Conservation (phyloP, 2,888 invertebrate genomes). For the Stenchaetothrips biformis region DNA sequence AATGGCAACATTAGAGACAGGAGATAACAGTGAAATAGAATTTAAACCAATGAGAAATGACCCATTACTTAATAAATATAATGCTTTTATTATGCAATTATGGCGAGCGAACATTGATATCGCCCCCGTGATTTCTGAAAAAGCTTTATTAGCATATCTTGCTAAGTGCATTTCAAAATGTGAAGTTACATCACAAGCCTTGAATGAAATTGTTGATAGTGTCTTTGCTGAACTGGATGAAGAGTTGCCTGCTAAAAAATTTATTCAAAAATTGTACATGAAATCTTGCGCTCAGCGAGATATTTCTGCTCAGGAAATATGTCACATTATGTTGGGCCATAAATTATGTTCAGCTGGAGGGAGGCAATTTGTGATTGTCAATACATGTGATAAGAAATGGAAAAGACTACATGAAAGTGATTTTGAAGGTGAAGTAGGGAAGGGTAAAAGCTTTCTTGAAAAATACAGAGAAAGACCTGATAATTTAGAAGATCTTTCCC, state of each 20-base stretch:
- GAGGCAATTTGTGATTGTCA: constrained; percentile 5
- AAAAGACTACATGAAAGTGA: no score
- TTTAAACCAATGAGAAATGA: constrained; percentile 31
- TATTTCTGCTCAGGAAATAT: constrained; percentile 33
- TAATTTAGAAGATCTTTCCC: no score
- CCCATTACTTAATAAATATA: constrained; percentile 29
- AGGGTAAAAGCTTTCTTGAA: background rate
- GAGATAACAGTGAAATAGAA: background rate
- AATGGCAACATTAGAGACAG: background rate
- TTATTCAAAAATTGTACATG: constrained; percentile 32
- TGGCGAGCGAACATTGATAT: constrained; percentile 35
- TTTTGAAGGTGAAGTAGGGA: no score
- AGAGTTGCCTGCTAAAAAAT: constrained; percentile 25
- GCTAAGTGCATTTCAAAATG: constrained; percentile 32
- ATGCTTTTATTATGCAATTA: constrained; percentile 27
- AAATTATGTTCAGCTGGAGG: background rate
- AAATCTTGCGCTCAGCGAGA: constrained; percentile 32
- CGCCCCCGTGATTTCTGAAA: background rate
- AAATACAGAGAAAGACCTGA: background rate
- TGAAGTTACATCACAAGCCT: constrained; percentile 20
- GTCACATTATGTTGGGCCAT: constrained; percentile 29
- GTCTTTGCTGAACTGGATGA: background rate
- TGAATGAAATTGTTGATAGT: no score
- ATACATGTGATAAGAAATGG: background rate
- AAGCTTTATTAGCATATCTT: constrained; percentile 32